Evolutionary conservation across 2,113 vertebrate genomes (phyloP).

Genomic region (Odontesthes bonariensis): DNA sequence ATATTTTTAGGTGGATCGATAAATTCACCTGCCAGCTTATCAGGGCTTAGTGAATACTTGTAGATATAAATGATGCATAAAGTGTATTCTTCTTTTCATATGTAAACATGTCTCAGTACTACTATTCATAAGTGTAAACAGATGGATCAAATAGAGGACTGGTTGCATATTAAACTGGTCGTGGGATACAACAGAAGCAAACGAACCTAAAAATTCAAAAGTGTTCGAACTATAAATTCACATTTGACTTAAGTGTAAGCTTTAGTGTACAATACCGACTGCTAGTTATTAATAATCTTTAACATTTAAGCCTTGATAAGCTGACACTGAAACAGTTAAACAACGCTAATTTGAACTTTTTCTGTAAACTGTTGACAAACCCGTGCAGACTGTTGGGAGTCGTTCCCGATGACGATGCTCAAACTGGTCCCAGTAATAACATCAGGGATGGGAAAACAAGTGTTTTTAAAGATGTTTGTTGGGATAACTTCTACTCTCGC

Average conservation of each 20-base stretch:
- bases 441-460: neutral
- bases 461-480: slow-evolving; percentile 10
- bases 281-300: slow-evolving; percentile 47
- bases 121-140: slow-evolving; percentile 58
- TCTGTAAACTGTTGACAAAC: slow-evolving; percentile 70
- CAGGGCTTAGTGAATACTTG: slow-evolving; percentile 67
- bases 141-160: slow-evolving; percentile 63
- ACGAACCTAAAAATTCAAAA: slow-evolving; percentile 46
- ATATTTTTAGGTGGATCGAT: slow-evolving; percentile 67
- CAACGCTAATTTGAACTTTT: slow-evolving; percentile 33
- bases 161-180: slow-evolving; percentile 77
- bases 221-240: slow-evolving; percentile 54
- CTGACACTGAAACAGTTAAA: slow-evolving; percentile 56
- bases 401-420: slow-evolving; percentile 26
- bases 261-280: slow-evolving; percentile 59
- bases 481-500: neutral
- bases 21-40: slow-evolving; percentile 74
- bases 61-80: slow-evolving; percentile 63
- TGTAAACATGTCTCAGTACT: slow-evolving; percentile 64
- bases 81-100: slow-evolving; percentile 49
- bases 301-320: slow-evolving; percentile 73
- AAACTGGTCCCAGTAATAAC: slow-evolving; percentile 42
- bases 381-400: slow-evolving; percentile 55
- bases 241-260: slow-evolving; percentile 54
- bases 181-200: slow-evolving; percentile 60